Evolutionary conservation across 2,888 invertebrate species (phyloP), one percentile per base, ranked within the genome.

Genomic region (Ceriagrion tenellum): DNA sequence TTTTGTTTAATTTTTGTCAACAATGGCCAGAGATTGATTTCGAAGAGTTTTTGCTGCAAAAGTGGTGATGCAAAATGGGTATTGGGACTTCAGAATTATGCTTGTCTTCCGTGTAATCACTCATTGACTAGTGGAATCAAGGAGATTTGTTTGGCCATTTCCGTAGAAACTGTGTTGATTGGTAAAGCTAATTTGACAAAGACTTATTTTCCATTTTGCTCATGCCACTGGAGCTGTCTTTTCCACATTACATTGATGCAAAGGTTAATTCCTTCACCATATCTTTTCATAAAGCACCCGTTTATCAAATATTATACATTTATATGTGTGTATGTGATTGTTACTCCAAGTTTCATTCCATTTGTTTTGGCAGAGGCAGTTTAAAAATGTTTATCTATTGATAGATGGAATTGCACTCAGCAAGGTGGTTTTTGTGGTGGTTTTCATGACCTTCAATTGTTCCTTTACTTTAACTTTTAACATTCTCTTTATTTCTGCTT

Each of bases 391-490:
- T 93, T 47, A 93, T 93, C 93, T 93, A 69, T 40, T 47, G 47
- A 47, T 93, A 93, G 93, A n/a, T 93, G 69, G 55, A 40, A 69
- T 93, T 69, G 69, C 93, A 93, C 69, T 93, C 63, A 91, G 63
- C 59, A 69, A 74, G 55, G 69, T 93, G 93, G 93, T 93, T 93
- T 91, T 93, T 93, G 93, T 93, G 93, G 93, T 93, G 93, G 93
- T 93, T 93, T 91, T 74, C 26, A 74, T 69, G 26, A 93, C 59
- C 30, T 90, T 63, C 59, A 91, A 63, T 23, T 63, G 63, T 91
- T 89, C 26, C 55, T 26, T 55, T 89, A 91, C 63, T 93, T 47
- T 93, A 23, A 13, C 47, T 63, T 26, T 47, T 26, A 26, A 30
- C 26, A 93, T 93, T 47, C 69, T 91, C 93, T 74, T 91, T 47